Percentiles rank a stretch among this genome's conserved stretches.
Evolutionary conservation across 2,888 invertebrate species (phyloP).

Genomic region (Drosophila anomelani): DNA sequence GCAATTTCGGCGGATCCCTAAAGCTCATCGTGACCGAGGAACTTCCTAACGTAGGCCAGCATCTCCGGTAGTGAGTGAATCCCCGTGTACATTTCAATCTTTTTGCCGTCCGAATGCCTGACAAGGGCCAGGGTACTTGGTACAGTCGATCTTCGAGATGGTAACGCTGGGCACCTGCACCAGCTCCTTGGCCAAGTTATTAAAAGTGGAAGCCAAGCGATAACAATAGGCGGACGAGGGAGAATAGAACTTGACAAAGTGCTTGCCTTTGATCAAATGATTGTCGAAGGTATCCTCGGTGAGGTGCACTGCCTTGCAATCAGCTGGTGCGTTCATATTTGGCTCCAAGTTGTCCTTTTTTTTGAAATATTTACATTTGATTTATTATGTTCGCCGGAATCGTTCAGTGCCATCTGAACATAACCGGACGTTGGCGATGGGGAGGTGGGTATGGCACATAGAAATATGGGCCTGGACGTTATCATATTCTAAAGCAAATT

Average conservation of each 20-base stretch:
- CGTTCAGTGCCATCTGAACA: no score
- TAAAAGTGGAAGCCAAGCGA: slow-evolving; percentile 93
- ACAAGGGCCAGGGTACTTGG: slow-evolving; percentile 80
- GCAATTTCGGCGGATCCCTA: neutral
- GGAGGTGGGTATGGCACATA: no score
- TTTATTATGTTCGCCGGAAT: no score
- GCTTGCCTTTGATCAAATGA: slow-evolving; percentile 89
- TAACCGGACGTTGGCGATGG: no score
- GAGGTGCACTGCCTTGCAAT: slow-evolving; percentile 82
- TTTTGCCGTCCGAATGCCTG: slow-evolving; percentile 88
- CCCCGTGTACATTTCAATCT: slow-evolving; percentile 91
- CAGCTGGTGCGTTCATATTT: no score
- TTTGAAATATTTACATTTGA: no score
- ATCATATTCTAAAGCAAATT: no score
- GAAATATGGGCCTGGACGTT: no score
- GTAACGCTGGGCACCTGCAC: slow-evolving; percentile 88
- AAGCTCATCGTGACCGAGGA: slow-evolving; percentile 86
- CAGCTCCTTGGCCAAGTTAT: slow-evolving; percentile 90
- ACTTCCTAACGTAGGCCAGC: slow-evolving; percentile 87
- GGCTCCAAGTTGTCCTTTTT: no score
- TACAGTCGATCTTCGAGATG: slow-evolving; percentile 94
- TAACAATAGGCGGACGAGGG: slow-evolving; percentile 97
- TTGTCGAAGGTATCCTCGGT: slow-evolving; percentile 91
- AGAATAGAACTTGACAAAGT: slow-evolving; percentile 96
- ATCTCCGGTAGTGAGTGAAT: slow-evolving; percentile 88